Conservation (phyloP, 2,888 invertebrate species). For the Oscheius sp. region DNA sequence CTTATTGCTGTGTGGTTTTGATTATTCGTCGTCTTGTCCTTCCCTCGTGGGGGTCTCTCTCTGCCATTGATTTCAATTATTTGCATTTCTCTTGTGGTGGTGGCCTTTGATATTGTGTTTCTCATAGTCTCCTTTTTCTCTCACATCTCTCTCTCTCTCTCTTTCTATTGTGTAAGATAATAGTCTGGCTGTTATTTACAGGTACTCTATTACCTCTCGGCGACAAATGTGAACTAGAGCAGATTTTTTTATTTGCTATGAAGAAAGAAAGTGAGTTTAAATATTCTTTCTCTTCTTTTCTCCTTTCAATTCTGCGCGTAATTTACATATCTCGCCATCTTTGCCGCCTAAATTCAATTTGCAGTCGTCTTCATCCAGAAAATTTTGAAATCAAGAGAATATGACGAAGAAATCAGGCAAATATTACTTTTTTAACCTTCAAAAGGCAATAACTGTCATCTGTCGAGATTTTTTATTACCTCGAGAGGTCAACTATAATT, state of each 20-base stretch:
- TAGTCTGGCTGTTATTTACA: neutral
- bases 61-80: constrained; percentile 29
- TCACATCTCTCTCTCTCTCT: no score
- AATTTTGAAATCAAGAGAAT: neutral
- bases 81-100: neutral
- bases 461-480: neutral
- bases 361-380: neutral
- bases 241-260: constrained; percentile 18
- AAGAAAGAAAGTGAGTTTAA: constrained; percentile 20
- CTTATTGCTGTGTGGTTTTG: constrained; percentile 24
- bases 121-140: neutral
- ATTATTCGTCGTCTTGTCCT: constrained; percentile 9
- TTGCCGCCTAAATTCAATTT: no score
- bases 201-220: neutral
- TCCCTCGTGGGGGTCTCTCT: neutral
- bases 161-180: no score
- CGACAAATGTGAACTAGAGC: constrained; percentile 19
- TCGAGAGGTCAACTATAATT: no score
- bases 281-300: neutral
- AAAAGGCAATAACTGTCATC: no score
- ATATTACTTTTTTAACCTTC: no score
- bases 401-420: no score
- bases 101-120: constrained; percentile 16
- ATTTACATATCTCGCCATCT: constrained; percentile 12
- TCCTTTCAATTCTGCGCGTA: neutral